Base-by-base conservation (phyloP, 2,797 vertebrate species). In the Spheniscus humboldti region DNA sequence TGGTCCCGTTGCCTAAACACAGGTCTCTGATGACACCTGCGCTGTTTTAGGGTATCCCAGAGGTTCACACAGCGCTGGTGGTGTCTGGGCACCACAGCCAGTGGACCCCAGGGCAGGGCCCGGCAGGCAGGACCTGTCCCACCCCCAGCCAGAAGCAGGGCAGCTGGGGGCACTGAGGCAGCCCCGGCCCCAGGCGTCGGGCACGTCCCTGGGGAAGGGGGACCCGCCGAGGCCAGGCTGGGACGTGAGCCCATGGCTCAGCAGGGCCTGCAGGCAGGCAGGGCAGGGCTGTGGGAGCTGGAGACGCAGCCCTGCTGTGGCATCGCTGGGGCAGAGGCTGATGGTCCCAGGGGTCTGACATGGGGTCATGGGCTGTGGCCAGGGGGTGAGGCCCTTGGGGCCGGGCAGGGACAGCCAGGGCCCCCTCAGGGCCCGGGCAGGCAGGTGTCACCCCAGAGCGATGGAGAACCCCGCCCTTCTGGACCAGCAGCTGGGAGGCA, bases 221-320 rank as follows among this genome's bases (percentile, higher is more conserved):
- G 41, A 68, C 11, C 15, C 22, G 24, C 24, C 2, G 2, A 19
- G 39, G 10, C 24, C 30, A 8, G 30, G 31, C 30, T 15, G 25
- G 18, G 48, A 19, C 5, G 11, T 9, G 7, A 8, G 33, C 3
- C 18, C 15, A 2, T 9, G 30, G n/a, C 30, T 74, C 3, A 0
- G 33, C 1, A 0, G 45, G 53, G 15, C 8, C 18, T 33, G 10
- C 20, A 14, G 37, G 19, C 8, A 13, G 41, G 43, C 23, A 23
- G 22, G 37, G 35, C 45, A 45, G 53, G 24, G 23, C 71, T 39
- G 30, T 9, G 56, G 20, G 43, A 69, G 56, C n/a, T 73, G 31
- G n/a, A 74, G 12, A 9, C 12, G 6, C 0, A 1, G 27, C 28
- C 31, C 13, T 60, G 45, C 24, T 27, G 18, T 2, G 3, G n/a